Evolutionary conservation across 2,888 invertebrate genomes (phyloP), one percentile per base, ranked within the genome.

Genomic region (Amiota mariae): DNA sequence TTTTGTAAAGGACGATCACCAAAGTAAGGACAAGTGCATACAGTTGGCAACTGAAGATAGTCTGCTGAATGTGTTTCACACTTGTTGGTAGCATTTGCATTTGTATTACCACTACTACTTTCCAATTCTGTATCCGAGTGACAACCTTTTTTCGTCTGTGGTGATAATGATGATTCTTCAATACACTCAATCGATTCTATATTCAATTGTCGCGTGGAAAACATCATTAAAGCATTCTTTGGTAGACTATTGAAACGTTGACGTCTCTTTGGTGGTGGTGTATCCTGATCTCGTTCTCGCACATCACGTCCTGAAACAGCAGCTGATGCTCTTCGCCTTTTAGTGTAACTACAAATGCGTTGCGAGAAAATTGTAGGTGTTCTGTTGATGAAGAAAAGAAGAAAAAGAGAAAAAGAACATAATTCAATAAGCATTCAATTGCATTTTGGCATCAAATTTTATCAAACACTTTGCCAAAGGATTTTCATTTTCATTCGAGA

Each of bases 21-120:
- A 84, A 96, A 95, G 82, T 95, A 95, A 0, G 95, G 95, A 84
- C 95, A 95, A 0, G 95, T 95, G 87, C 95, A 95, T 0, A 95
- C 94, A 0, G 95, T 94, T 4, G 95, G 95, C 56, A 95, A 86
- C 10, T 93, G 91, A 36, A 93, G 87, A 47, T 90, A 88, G 59
- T 87, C 89, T 9, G 77, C 64, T 20, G 76, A 76, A 24, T 79
- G 82, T 15, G 72, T 18, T 48, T 56, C 48, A 24, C 78, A 82
- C 15, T 51, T 71, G 47, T 81, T 82, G 9, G 49, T 51, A 18
- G 51, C 51, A 63, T 54, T 20, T 4, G 46, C 13, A n/a, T 18
- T 15, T 12, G 10, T 10, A 24, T 18, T 20, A 10, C 4, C 48
- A 8, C 49, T 20, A 15, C 12, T 13, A 12, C n/a, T 47, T 11